A percentile compares a stretch with the other conserved stretches of the same genome.
Conservation (phyloP, 2,113 vertebrate genomes). For the Anoplopoma fimbria region DNA sequence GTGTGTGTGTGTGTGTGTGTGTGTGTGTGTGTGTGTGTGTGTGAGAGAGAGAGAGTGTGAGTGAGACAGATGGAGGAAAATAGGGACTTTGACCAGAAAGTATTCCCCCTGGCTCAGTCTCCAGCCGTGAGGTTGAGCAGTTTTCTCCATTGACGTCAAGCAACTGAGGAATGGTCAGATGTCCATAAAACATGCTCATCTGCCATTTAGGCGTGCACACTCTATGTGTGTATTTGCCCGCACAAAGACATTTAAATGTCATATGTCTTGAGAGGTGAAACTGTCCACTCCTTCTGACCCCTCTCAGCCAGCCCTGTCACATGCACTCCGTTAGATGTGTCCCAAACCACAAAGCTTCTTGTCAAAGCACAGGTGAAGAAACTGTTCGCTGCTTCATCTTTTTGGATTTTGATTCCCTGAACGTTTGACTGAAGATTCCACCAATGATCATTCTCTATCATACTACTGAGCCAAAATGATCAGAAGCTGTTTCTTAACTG, state of each 20-base stretch:
- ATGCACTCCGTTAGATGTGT: slow-evolving; percentile 19
- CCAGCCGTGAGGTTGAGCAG: slow-evolving; percentile 64
- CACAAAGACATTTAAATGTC: slow-evolving; percentile 48
- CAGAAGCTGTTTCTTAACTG: background rate
- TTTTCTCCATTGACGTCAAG: slow-evolving; percentile 68
- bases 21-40: background rate
- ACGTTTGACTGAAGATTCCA: background rate
- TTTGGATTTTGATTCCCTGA: background rate
- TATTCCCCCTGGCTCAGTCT: slow-evolving; percentile 63
- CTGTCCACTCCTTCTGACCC: slow-evolving; percentile 32
- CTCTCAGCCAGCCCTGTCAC: slow-evolving; percentile 32
- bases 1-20: background rate
- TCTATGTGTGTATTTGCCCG: slow-evolving; percentile 3
- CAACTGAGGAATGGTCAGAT: slow-evolving; percentile 54
- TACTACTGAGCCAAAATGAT: background rate
- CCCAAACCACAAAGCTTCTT: slow-evolving; percentile 6
- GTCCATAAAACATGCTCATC: slow-evolving; percentile 57
- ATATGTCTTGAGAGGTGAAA: slow-evolving; percentile 52
- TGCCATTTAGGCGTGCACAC: slow-evolving; percentile 1
- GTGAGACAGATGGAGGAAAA: background rate
- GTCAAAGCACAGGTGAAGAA: slow-evolving; percentile 10
- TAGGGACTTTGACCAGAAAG: slow-evolving; percentile 63
- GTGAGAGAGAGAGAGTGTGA: background rate
- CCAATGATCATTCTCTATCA: background rate
- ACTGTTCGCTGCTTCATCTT: background rate